Conservation (phyloP, 2,797 vertebrate genomes). For the Coluber constrictor region DNA sequence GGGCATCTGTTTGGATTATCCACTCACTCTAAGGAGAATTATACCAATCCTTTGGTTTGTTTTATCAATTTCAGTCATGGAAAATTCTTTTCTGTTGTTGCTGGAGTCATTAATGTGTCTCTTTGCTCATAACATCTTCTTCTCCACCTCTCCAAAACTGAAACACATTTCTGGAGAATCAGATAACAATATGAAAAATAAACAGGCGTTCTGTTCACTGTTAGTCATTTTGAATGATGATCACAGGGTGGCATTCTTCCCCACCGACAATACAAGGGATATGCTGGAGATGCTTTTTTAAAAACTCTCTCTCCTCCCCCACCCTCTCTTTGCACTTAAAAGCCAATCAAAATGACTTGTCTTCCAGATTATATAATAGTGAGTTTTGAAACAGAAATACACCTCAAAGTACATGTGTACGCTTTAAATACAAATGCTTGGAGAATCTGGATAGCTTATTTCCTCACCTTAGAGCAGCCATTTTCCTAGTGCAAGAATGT, state of each 20-base stretch:
- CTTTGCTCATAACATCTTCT: constrained; percentile 37
- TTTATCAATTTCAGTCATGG: constrained; percentile 26
- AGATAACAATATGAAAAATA: constrained; percentile 45
- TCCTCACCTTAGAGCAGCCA: background rate
- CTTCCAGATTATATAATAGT: constrained; percentile 50
- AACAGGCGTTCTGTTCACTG: constrained; percentile 37
- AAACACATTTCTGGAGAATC: constrained; percentile 35
- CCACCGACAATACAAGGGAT: constrained; percentile 53
- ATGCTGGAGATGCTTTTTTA: constrained; percentile 51
- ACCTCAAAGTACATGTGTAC: background rate
- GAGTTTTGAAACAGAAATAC: constrained; percentile 18
- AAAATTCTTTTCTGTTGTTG: constrained; percentile 49
- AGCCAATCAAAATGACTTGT: constrained; percentile 45
- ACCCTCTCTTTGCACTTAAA: constrained; percentile 28
- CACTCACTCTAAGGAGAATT: constrained; percentile 30
- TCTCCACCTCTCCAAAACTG: background rate
- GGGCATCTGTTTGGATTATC: constrained; percentile 25
- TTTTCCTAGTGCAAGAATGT: background rate
- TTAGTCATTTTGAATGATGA: background rate
- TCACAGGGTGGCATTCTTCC: background rate
- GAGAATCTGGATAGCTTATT: background rate
- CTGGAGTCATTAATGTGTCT: constrained; percentile 40
- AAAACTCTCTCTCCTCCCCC: constrained; percentile 29
- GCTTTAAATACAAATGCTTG: background rate
- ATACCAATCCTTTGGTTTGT: background rate